These are phyloP conservation scores for Talpa occidentalis DNA, from an alignment of 2,113 vertebrate species.

Conservation along the genomic window DNA sequence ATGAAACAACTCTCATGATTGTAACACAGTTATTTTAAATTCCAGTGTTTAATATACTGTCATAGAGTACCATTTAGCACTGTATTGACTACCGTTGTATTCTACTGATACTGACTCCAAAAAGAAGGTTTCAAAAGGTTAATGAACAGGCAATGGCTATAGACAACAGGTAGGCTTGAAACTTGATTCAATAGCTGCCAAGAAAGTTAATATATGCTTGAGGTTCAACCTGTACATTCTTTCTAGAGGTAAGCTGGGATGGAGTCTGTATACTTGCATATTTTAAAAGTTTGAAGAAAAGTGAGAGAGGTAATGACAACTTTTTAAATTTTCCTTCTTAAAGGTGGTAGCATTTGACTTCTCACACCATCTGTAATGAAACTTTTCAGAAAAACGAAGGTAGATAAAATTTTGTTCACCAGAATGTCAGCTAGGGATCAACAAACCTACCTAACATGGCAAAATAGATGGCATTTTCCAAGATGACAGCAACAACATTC, in stretches of 20 bases:
- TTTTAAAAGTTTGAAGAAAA: not conserved
- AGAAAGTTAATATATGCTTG: not conserved
- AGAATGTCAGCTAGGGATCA: not conserved
- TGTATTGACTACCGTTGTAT: not conserved
- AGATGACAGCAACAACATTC: not conserved
- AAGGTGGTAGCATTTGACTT: not conserved
- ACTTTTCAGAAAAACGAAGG: not conserved
- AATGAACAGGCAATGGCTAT: not conserved
- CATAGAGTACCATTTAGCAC: not conserved
- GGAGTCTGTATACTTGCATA: not conserved
- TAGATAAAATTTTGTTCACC: not conserved
- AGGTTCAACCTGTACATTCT: not conserved
- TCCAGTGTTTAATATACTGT: not conserved
- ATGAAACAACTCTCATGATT: not conserved
- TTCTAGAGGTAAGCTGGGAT: not conserved
- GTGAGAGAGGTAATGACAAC: not conserved
- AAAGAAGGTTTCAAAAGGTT: not conserved
- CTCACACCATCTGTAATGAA: not conserved
- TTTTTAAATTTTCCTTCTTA: not conserved
- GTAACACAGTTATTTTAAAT: not conserved
- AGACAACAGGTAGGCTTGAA: not conserved
- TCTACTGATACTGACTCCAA: not conserved
- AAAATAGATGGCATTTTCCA: not conserved
- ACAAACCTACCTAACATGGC: not conserved
- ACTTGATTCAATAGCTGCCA: not conserved